Evolutionary conservation across 2,797 vertebrate species (phyloP), one percentile per base, ranked within the genome.

Genomic region (Leptoclinus maculatus): DNA sequence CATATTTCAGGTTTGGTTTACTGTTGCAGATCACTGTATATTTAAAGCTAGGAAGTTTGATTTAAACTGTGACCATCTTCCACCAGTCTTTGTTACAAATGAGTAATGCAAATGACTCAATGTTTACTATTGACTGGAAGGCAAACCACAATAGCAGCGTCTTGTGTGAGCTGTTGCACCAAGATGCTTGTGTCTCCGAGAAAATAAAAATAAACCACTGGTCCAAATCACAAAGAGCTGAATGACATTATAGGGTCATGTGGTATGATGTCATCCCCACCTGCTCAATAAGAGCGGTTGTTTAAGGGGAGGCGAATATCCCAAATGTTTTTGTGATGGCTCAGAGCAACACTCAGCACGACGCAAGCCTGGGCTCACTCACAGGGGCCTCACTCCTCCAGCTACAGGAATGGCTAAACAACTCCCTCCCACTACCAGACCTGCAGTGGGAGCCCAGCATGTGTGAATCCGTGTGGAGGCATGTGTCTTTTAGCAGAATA

Each of bases 371-470:
- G 80, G 71, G 76, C 83, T 83, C 79, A 84, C 84, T 82, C 76
- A 16, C 83, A 60, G 84, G 85, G 87, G 85, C 75, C 83, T 80
- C 88, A 88, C 92, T 94, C 93, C 93, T 93, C 89, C 92, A 89
- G 83, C 79, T 69, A 85, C 70, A 92, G 90, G 92, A 95, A 95
- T 93, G 89, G 88, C 87, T 88, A 91, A 91, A 94, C 90, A 93
- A 85, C 86, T 73, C 76, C 85, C 90, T 93, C 92, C 88, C 80
- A 80, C 78, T 64, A 83, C 75, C 86, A 87, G 80, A 87, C 58
- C 74, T 77, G 78, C 78, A 87, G 75, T 56, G 76, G 57, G 41
- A 83, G 58, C 70, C 66, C 56, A 70, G 60, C 58, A 47, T 62
- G 63, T 38, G 47, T 47, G 64, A 23, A 17, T 45, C 12, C 16